Base-by-base conservation (phyloP, 30 jellyfish, hydroid and myxozoan species). In the Hydra vulgaris region DNA sequence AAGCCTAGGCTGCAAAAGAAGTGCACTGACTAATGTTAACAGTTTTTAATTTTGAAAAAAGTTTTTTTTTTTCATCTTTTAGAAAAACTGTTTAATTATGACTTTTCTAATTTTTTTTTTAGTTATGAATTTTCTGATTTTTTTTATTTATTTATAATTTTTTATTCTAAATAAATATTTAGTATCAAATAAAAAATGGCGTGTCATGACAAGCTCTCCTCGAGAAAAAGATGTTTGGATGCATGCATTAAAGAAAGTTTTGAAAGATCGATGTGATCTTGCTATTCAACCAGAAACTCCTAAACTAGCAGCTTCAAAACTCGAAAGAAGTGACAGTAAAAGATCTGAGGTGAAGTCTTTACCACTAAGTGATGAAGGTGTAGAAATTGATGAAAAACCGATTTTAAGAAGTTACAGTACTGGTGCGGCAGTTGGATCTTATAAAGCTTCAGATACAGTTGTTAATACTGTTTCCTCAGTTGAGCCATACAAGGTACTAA, bases 201-300 rank as follows among this genome's bases (percentile, higher is more conserved):
- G 77, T 19, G 88, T 91, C 4, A 91, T 91, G 97, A 91, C 89
- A 88, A 78, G 97, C 73, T 86, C 95, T 15, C 97, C 97, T 18
- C 92, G 94, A 17, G 97, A 91, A 71, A 91, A 91, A 73, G 97
- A 91, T 79, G 81, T 90, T 0, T 92, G 98, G 98, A 86, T 92
- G 90, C 40, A 83, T 26, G 88, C 96, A 27, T 54, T 87, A 68
- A 92, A 92, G 70, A 68, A 88, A 71, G 70, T 87, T 74, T 69
- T 92, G 8, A 95, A 86, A 17, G 96, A 86, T 23, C 85, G 96
- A 24, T 91, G 90, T 55, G 73, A 68, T 25, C 80, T 78, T 55
- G 12, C 15, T 1, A 21, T 24, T 24, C 25, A 20, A 8, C 79
- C 18, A 19, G 79, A 54, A 18, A 23, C 23, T 15, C 27, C 16